Conservation (phyloP, 2,888 invertebrate species). For the Phyllotreta striolata region DNA sequence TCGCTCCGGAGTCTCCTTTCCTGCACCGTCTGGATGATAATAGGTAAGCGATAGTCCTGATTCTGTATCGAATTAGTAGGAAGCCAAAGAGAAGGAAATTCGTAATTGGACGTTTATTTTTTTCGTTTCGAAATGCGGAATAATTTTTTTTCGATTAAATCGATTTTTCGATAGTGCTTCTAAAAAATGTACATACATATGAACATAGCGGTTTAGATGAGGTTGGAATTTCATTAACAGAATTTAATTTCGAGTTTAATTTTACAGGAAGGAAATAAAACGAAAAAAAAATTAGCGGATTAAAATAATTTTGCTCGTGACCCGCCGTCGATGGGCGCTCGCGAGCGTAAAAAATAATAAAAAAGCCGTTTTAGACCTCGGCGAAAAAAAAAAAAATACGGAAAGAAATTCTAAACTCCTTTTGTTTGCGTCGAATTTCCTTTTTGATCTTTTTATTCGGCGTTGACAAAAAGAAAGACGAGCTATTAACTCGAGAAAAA, state of each 20-base stretch:
- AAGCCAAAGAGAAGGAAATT: no score
- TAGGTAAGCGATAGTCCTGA: no score
- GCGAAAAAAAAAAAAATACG: background rate
- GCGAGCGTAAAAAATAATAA: slow-evolving; percentile 2
- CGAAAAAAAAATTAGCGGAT: background rate
- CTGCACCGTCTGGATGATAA: no score
- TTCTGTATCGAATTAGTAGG: no score
- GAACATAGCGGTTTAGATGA: background rate
- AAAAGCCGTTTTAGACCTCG: background rate
- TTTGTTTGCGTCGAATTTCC: slow-evolving; percentile 18
- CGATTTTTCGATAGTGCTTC: background rate
- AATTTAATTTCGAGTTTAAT: no score
- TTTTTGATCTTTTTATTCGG: slow-evolving; percentile 19
- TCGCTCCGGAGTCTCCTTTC: no score
- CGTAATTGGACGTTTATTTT: no score
- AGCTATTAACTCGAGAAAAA: slow-evolving; percentile 27
- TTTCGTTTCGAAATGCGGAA: no score
- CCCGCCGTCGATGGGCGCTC: background rate
- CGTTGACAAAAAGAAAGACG: slow-evolving; percentile 13
- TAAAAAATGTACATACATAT: background rate
- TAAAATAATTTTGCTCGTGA: background rate
- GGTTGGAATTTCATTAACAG: no score
- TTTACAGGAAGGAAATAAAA: background rate
- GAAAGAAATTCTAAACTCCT: slow-evolving; percentile 14
- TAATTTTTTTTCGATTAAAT: no score